Evolutionary conservation across 2,113 vertebrate genomes (phyloP), one percentile per base, ranked within the genome.

Genomic region (Lophius piscatorius): DNA sequence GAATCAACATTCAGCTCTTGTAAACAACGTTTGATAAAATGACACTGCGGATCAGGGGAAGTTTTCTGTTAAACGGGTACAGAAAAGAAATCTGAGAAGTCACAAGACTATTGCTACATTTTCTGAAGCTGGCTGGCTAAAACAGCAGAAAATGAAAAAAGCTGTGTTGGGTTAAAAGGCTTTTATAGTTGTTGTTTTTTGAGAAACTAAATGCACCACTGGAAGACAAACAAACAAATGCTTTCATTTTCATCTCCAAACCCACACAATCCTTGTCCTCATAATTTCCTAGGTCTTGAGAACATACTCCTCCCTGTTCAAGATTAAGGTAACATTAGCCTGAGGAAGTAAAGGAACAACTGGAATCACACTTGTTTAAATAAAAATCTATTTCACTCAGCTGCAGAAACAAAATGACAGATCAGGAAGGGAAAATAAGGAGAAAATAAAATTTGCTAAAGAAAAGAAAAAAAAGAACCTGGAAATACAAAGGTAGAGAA

Each of bases 401-500:
- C 13, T 50, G 67, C 10, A 56, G 58, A 72, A 51, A 78, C 16
- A 55, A 73, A 65, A 42, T 46, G 61, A 35, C 35, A 62, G 49
- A 48, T 63, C 48, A 73, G 50, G 74, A 16, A 69, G 51, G 76
- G 55, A 50, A 44, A 50, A 50, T 65, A 29, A 61, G 63, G 38
- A 69, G 50, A 50, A 66, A 74, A 57, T 18, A 54, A 58, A 78
- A 54, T 46, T 40, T 47, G 22, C 55, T 8, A 50, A 42, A 70
- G 47, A 1, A 71, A 67, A 69, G 64, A 16, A 52, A 58, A 24
- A 13, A 21, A 61, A 56, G 42, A 47, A 36, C 18, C 54, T 73
- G 47, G 38, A 78, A 62, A 69, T n/a, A n/a, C n/a, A 72, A 42
- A 47, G 50, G 50, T 42, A 55, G 70, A 48, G 33, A 58, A 69